These are phyloP conservation scores for Lithobates sylvaticus DNA, from an alignment of 2,797 vertebrate genomes.

Conservation along the genomic window DNA sequence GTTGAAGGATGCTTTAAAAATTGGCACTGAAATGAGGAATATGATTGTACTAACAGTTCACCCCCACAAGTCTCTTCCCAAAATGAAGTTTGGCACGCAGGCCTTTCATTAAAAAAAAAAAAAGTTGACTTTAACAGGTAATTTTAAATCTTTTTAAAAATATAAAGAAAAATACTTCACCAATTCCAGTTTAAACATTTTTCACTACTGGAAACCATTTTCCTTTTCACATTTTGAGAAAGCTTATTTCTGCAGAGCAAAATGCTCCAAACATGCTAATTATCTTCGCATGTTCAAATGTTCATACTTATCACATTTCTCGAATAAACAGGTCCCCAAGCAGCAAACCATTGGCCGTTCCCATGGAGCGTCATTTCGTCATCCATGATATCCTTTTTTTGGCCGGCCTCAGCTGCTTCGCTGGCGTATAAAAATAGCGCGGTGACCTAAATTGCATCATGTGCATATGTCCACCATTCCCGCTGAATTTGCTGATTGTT, in stretches of 20 bases:
- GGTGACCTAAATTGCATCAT: conserved; percentile 28
- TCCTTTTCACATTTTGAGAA: neutral
- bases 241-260: neutral
- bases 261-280: neutral
- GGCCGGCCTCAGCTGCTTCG: neutral
- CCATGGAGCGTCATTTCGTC: neutral
- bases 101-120: neutral
- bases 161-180: neutral
- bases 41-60: neutral
- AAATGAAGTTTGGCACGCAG: no score
- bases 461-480: conserved; percentile 66
- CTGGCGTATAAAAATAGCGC: neutral
- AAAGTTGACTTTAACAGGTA: no score
- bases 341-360: neutral
- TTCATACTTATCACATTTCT: no score
- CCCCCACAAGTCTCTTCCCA: neutral
- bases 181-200: no score
- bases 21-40: neutral
- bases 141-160: neutral
- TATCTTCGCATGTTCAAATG: neutral
- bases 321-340: neutral
- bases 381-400: neutral
- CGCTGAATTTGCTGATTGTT: conserved; percentile 67
- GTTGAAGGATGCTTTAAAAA: neutral
- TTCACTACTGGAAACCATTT: neutral